phyloP scores from a whole-genome alignment of 2,888 invertebrate species.

The Brenthis ino region DNA sequence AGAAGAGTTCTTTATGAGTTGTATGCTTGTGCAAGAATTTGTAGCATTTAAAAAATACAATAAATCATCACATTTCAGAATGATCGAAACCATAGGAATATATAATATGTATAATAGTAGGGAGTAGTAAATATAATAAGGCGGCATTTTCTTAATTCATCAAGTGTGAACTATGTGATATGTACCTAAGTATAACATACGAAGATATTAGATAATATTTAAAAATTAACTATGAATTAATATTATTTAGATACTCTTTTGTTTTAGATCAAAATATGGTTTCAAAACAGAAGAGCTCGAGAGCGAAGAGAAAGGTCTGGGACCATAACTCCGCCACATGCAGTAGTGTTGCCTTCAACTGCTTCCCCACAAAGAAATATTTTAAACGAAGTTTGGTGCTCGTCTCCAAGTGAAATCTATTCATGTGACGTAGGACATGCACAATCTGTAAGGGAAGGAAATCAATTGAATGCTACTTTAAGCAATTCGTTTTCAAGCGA shows the following conservation, averaged over 20 bases:
- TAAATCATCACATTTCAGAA: no score
- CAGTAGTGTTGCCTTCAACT: slow-evolving; percentile 63
- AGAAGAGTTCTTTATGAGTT: no score
- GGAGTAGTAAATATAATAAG: no score
- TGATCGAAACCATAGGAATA: no score
- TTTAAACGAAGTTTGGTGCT: slow-evolving; percentile 26
- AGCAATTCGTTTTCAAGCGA: slow-evolving; percentile 37
- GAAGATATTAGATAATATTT: no score
- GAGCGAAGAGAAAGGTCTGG: slow-evolving; percentile 85
- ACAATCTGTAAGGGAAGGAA: neutral
- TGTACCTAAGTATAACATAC: no score
- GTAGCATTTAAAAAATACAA: no score
- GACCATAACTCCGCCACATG: slow-evolving; percentile 60
- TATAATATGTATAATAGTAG: no score
- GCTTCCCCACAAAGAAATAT: slow-evolving; percentile 35
- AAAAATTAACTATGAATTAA: no score
- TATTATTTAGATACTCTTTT: neutral
- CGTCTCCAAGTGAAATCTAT: slow-evolving; percentile 7
- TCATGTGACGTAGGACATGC: neutral
- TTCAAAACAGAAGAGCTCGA: slow-evolving; percentile 90
- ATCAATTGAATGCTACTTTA: slow-evolving; percentile 13
- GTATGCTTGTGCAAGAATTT: no score
- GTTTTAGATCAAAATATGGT: slow-evolving; percentile 86
- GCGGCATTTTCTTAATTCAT: no score
- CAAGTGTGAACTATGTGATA: no score